A percentile compares a stretch with the other conserved stretches of the same genome.
These are phyloP conservation scores for Acheta domesticus DNA, from an alignment of 2,888 invertebrate species.

Conservation along the genomic window DNA sequence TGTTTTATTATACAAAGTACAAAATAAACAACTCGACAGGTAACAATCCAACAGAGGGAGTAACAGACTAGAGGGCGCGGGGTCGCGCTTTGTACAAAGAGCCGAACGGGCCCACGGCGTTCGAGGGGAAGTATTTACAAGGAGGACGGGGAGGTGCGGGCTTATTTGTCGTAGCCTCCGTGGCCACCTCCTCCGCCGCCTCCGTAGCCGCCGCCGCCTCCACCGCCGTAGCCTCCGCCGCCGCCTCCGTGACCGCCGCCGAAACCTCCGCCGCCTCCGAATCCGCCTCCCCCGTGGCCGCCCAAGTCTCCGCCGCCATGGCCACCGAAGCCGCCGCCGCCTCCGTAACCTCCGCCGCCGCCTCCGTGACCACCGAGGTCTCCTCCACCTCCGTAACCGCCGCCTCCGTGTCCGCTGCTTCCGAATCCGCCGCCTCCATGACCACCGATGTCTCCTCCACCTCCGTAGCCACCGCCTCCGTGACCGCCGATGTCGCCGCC, in stretches of 20 bases:
- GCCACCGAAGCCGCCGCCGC: constrained; percentile 40
- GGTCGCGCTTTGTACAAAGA: too few species aligned
- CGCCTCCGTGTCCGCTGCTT: neutral
- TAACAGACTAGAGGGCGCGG: neutral
- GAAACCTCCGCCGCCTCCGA: constrained; percentile 46
- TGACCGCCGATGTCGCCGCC: constrained; percentile 46
- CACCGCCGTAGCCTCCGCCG: too few species aligned
- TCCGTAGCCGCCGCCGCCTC: too few species aligned
- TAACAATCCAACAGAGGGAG: neutral
- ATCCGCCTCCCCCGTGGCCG: constrained; percentile 39
- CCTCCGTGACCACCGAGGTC: constrained; percentile 19
- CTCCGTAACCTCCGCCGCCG: neutral
- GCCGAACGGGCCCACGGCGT: too few species aligned
- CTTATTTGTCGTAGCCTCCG: constrained; percentile 23
- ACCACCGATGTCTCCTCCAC: constrained; percentile 39
- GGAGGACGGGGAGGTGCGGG: too few species aligned
- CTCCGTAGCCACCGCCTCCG: constrained; percentile 48
- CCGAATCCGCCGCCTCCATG: constrained; percentile 11
- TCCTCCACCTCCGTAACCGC: neutral
- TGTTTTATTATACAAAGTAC: neutral
- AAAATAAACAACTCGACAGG: constrained; percentile 7
- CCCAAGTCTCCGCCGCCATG: constrained; percentile 33
- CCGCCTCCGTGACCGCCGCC: constrained; percentile 34
- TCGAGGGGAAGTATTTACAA: too few species aligned
- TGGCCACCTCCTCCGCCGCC: neutral